These are phyloP conservation scores for Himalopsyche phryganea DNA, from an alignment of 1,140 invertebrate genomes.

Conservation along the genomic window DNA sequence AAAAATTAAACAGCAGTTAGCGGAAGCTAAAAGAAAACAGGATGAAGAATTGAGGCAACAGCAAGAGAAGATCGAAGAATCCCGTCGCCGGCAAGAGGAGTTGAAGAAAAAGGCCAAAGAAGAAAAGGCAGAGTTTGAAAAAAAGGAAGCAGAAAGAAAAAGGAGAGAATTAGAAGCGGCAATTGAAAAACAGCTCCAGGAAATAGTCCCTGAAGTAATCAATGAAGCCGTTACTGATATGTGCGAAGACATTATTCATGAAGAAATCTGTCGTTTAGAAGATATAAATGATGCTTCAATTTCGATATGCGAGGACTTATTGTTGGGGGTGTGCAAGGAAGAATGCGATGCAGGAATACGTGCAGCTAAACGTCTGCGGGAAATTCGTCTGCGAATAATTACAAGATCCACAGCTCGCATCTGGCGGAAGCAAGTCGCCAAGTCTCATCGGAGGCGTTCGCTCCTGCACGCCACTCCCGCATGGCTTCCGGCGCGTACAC, in stretches of 20 bases:
- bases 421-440: slow-evolving; percentile 48
- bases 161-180: slow-evolving; percentile 43
- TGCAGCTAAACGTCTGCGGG: slow-evolving; percentile 40
- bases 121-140: slow-evolving; percentile 39
- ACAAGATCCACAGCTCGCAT: slow-evolving; percentile 42
- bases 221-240: slow-evolving; percentile 45
- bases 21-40: slow-evolving; percentile 37
- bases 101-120: slow-evolving; percentile 45
- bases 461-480: slow-evolving; percentile 60
- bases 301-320: slow-evolving; percentile 46
- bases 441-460: slow-evolving; percentile 48
- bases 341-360: slow-evolving; percentile 50
- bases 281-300: slow-evolving; percentile 44
- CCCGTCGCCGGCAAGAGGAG: slow-evolving; percentile 39
- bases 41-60: slow-evolving; percentile 40
- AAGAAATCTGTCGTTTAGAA: slow-evolving; percentile 43
- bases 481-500: slow-evolving; percentile 55
- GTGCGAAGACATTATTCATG: slow-evolving; percentile 40
- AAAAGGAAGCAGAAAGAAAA: slow-evolving; percentile 38
- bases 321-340: slow-evolving; percentile 49
- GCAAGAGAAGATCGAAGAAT: slow-evolving; percentile 42
- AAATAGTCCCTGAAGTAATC: slow-evolving; percentile 39
- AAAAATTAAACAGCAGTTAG: slow-evolving; percentile 19
- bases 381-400: slow-evolving; percentile 40
- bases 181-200: slow-evolving; percentile 42